phyloP scores from a whole-genome alignment of 1,140 invertebrate species.

The Apolygus lucorum region DNA sequence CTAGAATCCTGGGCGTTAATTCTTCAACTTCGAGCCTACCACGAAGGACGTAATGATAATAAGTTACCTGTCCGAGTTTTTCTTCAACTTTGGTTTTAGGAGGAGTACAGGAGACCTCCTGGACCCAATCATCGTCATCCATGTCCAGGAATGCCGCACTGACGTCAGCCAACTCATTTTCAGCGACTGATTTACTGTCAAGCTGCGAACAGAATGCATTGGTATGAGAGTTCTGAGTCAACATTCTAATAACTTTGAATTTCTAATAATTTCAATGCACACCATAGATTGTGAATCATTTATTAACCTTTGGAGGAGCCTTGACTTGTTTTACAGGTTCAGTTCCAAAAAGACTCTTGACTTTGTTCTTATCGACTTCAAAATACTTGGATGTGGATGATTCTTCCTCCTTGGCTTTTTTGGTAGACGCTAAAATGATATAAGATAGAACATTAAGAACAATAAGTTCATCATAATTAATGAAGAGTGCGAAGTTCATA shows the following conservation, averaged over 20 bases:
- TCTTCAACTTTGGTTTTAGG: background rate
- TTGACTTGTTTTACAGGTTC: constrained; percentile 36
- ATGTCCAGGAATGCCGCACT: background rate
- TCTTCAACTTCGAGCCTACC: too few relatives aligned
- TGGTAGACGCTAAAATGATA: background rate
- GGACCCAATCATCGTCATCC: constrained; percentile 16
- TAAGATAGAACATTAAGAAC: background rate
- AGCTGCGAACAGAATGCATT: background rate
- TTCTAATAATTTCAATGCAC: too few relatives aligned
- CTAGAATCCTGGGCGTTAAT: too few relatives aligned
- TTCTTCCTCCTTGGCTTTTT: constrained; percentile 22
- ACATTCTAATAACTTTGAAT: too few relatives aligned
- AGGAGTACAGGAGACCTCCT: background rate
- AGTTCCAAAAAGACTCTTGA: constrained; percentile 40
- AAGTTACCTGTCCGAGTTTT: too few relatives aligned
- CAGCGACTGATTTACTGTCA: background rate
- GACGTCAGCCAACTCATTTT: background rate
- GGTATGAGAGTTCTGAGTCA: too few relatives aligned
- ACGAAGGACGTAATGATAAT: too few relatives aligned
- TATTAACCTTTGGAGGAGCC: background rate
- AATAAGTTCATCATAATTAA: too few relatives aligned
- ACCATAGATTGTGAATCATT: too few relatives aligned
- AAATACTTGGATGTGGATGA: constrained; percentile 17
- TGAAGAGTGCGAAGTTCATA: too few relatives aligned
- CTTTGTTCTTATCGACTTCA: constrained; percentile 30